Percentiles rank a stretch among this genome's conserved stretches.
These are phyloP conservation scores for Capitella teleta DNA, from an alignment of 1,140 invertebrate genomes.

Conservation along the genomic window DNA sequence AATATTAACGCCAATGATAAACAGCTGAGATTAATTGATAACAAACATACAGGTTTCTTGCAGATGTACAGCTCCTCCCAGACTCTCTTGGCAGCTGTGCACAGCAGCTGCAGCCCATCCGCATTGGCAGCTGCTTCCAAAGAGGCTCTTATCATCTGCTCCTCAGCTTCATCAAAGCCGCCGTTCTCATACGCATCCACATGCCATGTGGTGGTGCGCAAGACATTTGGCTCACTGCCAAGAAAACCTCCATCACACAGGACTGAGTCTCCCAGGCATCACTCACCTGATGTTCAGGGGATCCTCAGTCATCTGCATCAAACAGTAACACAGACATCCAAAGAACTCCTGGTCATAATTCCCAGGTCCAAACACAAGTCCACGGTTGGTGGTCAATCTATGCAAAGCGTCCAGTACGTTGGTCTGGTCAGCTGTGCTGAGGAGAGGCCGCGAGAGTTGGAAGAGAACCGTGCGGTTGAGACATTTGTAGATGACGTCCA, in stretches of 20 bases:
- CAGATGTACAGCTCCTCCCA: constrained; percentile 95
- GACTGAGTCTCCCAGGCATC: constrained; percentile 8
- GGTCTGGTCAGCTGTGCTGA: constrained; percentile 71
- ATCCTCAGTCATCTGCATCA: constrained; percentile 84
- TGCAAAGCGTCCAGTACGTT: constrained; percentile 83
- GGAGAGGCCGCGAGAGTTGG: constrained; percentile 78
- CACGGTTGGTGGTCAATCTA: constrained; percentile 71
- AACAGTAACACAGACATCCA: constrained; percentile 85
- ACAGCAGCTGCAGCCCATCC: constrained; percentile 72
- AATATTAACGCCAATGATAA: too few species aligned
- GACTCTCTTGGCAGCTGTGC: constrained; percentile 73
- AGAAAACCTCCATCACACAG: neutral
- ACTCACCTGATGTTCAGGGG: constrained; percentile 67
- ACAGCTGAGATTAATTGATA: neutral
- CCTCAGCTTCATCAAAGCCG: constrained; percentile 10
- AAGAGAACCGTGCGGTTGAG: constrained; percentile 89
- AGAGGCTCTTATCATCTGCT: neutral
- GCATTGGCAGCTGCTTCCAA: constrained; percentile 41
- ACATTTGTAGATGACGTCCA: constrained; percentile 80
- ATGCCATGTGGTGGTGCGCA: constrained; percentile 74
- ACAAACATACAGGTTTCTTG: constrained; percentile 71
- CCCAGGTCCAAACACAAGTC: constrained; percentile 80
- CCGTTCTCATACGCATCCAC: constrained; percentile 51
- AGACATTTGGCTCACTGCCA: constrained; percentile 49
- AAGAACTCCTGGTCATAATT: constrained; percentile 93